phyloP scores from a whole-genome alignment of 2,888 invertebrate species.

The Mechanitis mazaeus region DNA sequence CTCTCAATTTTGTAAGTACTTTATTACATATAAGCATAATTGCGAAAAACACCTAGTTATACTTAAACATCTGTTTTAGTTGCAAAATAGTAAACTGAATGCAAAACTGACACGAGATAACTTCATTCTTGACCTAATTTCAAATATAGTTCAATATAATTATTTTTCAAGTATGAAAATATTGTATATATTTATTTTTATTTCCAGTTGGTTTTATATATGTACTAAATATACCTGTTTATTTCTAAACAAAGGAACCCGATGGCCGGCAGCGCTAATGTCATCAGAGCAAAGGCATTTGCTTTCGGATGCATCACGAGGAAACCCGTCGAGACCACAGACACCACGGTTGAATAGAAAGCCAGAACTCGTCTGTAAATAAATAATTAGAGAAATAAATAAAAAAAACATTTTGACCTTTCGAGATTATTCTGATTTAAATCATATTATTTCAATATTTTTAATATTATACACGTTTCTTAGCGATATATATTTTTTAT shows the following conservation, averaged over 20 bases:
- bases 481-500: no score
- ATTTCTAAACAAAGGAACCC: conserved; percentile 81
- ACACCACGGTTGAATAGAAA: conserved; percentile 75
- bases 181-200: not conserved
- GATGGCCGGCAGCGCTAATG: conserved; percentile 82
- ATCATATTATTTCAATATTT: no score
- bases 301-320: conserved; percentile 86
- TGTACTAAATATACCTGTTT: conserved; percentile 73
- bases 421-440: no score
- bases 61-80: no score
- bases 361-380: conserved; percentile 78
- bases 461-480: no score
- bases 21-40: no score
- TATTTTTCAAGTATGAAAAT: not conserved
- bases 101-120: no score
- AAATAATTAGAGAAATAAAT: conserved; percentile 3
- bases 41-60: no score
- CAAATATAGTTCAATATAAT: no score
- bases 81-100: not conserved
- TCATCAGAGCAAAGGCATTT: conserved; percentile 89
- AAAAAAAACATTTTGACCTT: not conserved
- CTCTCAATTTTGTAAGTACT: no score
- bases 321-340: conserved; percentile 80
- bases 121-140: no score
- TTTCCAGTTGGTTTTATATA: conserved; percentile 9